phyloP scores from a whole-genome alignment of 1,140 invertebrate genomes.

The Scaptomyza graminum region DNA sequence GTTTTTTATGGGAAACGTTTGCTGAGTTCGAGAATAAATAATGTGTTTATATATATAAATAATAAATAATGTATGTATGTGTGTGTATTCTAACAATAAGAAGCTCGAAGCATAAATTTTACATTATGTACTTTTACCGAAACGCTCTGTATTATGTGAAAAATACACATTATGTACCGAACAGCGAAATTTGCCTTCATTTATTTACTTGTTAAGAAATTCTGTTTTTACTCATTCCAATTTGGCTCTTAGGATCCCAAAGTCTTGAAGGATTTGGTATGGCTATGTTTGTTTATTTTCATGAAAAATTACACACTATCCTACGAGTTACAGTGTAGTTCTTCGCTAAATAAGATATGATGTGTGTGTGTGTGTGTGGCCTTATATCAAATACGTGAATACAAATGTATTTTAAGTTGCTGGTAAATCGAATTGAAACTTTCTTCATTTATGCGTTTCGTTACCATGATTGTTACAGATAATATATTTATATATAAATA shows the following conservation, averaged over 20 bases:
- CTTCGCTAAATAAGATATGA: conserved; percentile 47
- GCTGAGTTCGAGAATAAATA: conserved; percentile 64
- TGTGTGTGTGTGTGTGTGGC: too few relatives aligned
- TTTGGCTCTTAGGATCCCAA: too few relatives aligned
- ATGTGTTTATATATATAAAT: conserved; percentile 67
- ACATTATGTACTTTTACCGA: conserved; percentile 65
- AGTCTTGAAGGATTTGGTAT: conserved; percentile 44
- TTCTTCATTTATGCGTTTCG: conserved; percentile 13
- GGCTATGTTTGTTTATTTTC: conserved; percentile 69
- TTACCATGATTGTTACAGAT: conserved; percentile 50
- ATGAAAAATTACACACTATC: conserved; percentile 58
- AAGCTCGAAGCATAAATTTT: conserved; percentile 70
- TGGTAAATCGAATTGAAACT: conserved; percentile 26
- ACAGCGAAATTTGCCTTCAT: conserved; percentile 17
- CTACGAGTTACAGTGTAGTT: conserved; percentile 60
- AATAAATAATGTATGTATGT: conserved; percentile 43
- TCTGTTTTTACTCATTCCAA: not conserved
- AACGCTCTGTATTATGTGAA: conserved; percentile 70
- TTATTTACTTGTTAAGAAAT: not conserved
- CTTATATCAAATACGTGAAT: conserved; percentile 44
- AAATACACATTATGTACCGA: conserved; percentile 71
- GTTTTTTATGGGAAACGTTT: conserved; percentile 26
- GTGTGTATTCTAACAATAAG: conserved; percentile 74
- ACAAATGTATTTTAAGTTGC: conserved; percentile 39
- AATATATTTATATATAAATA: conserved; percentile 46